Base-by-base conservation (phyloP, 2,113 vertebrate species). In the Thomomys bottae region DNA sequence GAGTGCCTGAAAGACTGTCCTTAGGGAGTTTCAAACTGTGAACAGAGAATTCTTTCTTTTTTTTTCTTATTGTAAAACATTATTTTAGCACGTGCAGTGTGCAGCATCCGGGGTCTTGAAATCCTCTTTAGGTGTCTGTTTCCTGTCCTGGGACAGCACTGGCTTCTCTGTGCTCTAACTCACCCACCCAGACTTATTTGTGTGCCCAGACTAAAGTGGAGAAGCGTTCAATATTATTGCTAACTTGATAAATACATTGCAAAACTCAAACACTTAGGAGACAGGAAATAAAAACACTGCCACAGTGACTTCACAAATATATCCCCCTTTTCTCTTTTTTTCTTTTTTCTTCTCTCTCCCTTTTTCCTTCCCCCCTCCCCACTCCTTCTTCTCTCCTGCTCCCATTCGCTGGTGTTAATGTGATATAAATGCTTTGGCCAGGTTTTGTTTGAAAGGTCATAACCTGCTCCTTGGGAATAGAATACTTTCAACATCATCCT, bases 81-180 rank as follows among this genome's bases (percentile, higher is more conserved):
- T 97, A 89, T 97, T 77, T 11, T 14, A 92, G 89, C 95, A 92
- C 1, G 93, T 96, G 94, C 91, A 92, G 94, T 96, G 91, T 95
- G 76, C 78, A 97, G 96, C 97, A 97, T 97, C 96, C 96, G 96
- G 89, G 96, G 91, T 96, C 97, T 96, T 93, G 95, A 96, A 98
- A 95, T 88, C 81, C 71, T 97, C 94, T 96, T 95, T 94, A 94
- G 93, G 94, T 96, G 94, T 96, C 95, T 96, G 90, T 83, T 94
- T 94, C 86, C 87, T 95, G 88, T 91, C 68, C 42, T 9, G 70
- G 59, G 21, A 71, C 63, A 95, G 91, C 87, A 78, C 94, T 85
- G 82, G 89, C 89, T 78, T 87, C 78, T 84, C 70, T 91, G 85
- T 91, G 93, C 93, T 96, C 95, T 96, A 92, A 96, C 83, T 71